phyloP scores from a whole-genome alignment of 2,888 invertebrate species.

The Camponotus fellah region DNA sequence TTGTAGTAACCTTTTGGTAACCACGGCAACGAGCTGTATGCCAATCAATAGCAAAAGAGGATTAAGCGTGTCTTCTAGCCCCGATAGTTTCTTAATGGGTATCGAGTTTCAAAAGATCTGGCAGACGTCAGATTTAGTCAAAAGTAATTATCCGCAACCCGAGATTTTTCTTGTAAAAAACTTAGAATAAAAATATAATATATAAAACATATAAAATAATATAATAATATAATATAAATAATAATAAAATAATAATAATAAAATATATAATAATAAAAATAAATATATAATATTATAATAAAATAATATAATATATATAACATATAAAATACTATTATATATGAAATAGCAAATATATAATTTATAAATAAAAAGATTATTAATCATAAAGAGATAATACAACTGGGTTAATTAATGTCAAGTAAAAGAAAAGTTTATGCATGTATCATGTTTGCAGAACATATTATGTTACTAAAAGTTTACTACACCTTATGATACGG shows the following conservation, averaged over 20 bases:
- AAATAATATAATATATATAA: neutral
- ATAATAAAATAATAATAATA: too few species aligned
- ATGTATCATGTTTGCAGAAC: neutral
- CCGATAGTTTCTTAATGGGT: constrained; percentile 30
- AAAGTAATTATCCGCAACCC: neutral
- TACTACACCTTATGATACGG: neutral
- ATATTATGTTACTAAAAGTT: neutral
- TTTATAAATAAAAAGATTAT: neutral
- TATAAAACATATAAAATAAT: too few species aligned
- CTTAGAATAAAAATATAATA: neutral
- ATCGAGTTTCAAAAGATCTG: constrained; percentile 35
- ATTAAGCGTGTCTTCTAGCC: constrained; percentile 33
- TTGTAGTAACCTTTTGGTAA: constrained; percentile 65
- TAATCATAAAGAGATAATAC: neutral
- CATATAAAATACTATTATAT: neutral
- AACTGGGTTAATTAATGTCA: neutral
- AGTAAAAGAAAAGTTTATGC: neutral
- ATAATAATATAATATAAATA: too few species aligned
- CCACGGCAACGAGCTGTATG: constrained; percentile 56
- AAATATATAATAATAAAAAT: too few species aligned
- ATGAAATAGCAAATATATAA: neutral
- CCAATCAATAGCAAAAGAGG: constrained; percentile 60
- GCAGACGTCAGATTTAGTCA: neutral
- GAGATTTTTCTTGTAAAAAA: constrained; percentile 4
- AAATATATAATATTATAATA: neutral